Evolutionary conservation across 37 sponge, comb jelly and placozoan genomes (phyloP), one percentile per base, ranked within the genome.

Genomic region (Dysidea cf. avara): DNA sequence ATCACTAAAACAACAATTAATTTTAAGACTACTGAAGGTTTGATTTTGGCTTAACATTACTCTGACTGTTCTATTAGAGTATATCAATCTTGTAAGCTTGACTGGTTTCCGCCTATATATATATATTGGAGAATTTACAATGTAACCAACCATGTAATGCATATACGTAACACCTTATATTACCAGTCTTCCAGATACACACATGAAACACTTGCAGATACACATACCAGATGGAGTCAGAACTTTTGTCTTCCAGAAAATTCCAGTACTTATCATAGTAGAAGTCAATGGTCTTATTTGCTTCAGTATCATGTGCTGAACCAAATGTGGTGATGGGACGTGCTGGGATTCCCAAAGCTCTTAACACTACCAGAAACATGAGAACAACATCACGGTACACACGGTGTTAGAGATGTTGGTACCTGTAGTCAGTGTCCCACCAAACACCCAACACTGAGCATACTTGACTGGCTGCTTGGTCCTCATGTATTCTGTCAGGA

Each of bases 401-500:
- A 60, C 61, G 36, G 17, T 24, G 21, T 22, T 28, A 4, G 22
- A 21, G 32, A 3, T 18, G 55, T 43, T n/a, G n/a, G n/a, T 9
- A 85, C 86, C 74, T 56, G 90, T 79, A 40, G 90, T 90, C 11
- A 90, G 85, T 32, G 79, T 79, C 24, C 90, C 90, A 47, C 85
- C 81, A 75, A 90, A 90, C 28, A 90, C 85, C 85, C 84, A 90
- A 49, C 90, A 90, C 81, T 90, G 90, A 21, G 74, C 90, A 39
- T 83, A 89, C 65, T 67, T 72, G 16, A 89, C 90, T 31, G 80
- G 74, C 38, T 53, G 52, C 60, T 83, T 74, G 51, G 68, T 74
- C n/a, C 36, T 35, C 68, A 79, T 33, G 71, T 53, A 89, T 69
- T 83, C 76, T 53, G 66, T 32, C 38, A 89, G 53, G 40, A 89